These are phyloP conservation scores for Drosophila emarginata DNA, from an alignment of 2,888 invertebrate species.

Conservation along the genomic window DNA sequence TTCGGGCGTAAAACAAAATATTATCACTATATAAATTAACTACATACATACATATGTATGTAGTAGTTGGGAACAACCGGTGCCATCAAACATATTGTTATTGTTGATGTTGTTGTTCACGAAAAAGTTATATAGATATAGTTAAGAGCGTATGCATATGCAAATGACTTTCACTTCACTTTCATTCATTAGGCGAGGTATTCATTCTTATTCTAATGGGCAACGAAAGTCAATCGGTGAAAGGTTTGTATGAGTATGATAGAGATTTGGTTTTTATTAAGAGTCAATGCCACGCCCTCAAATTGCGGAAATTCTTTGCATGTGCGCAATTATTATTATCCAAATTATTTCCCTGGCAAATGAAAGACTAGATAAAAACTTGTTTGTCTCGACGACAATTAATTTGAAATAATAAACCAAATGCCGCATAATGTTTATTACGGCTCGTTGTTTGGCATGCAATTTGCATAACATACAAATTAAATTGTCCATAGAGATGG, in stretches of 20 bases:
- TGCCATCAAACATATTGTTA: slow-evolving; percentile 45
- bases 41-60: too few species aligned
- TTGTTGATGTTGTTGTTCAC: background rate
- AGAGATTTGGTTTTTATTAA: background rate
- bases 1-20: slow-evolving; percentile 28
- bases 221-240: slow-evolving; percentile 61
- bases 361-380: slow-evolving; percentile 32
- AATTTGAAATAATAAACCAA: slow-evolving; percentile 64
- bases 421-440: slow-evolving; percentile 62
- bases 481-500: slow-evolving; percentile 21
- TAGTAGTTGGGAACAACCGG: slow-evolving; percentile 38
- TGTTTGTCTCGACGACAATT: slow-evolving; percentile 57
- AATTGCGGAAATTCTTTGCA: slow-evolving; percentile 52
- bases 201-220: slow-evolving; percentile 73
- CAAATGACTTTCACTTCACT: slow-evolving; percentile 76
- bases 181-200: slow-evolving; percentile 60
- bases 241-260: slow-evolving; percentile 45
- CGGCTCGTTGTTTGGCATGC: slow-evolving; percentile 51
- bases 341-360: slow-evolving; percentile 32
- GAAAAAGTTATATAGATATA: slow-evolving; percentile 11
- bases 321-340: slow-evolving; percentile 52
- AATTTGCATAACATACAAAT: slow-evolving; percentile 64
- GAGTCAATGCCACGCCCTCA: slow-evolving; percentile 24
- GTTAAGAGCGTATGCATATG: slow-evolving; percentile 45
- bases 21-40: slow-evolving; percentile 7